Evolutionary conservation across 1,140 invertebrate species (phyloP).

Genomic region (Pseudomyrmex cubaensis): DNA sequence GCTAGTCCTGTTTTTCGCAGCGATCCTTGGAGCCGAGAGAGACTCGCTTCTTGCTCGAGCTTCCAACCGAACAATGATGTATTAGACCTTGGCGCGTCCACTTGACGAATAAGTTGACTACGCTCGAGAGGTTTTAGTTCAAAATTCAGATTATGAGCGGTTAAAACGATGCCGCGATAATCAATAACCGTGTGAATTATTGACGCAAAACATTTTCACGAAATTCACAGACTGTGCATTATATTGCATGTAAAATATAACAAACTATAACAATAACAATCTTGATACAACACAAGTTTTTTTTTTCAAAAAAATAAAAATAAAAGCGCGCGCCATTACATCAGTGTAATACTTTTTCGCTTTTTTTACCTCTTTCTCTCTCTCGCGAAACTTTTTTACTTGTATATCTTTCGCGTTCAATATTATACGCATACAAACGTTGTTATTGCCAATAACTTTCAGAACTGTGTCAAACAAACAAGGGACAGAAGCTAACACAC

Average conservation of each 20-base stretch:
- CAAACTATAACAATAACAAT: too few relatives aligned
- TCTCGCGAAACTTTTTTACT: too few relatives aligned
- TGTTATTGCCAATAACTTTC: not conserved
- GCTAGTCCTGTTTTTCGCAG: slow-evolving; percentile 38
- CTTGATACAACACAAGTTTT: too few relatives aligned
- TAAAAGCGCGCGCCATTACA: too few relatives aligned
- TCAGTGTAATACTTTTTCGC: too few relatives aligned
- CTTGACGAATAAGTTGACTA: slow-evolving; percentile 37
- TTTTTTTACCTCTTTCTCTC: too few relatives aligned
- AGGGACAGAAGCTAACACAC: not conserved
- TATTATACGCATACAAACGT: not conserved
- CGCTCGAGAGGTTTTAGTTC: slow-evolving; percentile 22
- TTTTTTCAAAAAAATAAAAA: too few relatives aligned
- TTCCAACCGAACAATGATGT: slow-evolving; percentile 28
- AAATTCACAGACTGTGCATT: too few relatives aligned
- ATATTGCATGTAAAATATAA: too few relatives aligned
- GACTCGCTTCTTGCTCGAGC: slow-evolving; percentile 4
- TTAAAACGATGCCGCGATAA: not conserved
- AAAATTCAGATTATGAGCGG: not conserved
- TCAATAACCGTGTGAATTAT: not conserved
- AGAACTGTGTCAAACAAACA: slow-evolving; percentile 5
- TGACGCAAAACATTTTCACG: too few relatives aligned
- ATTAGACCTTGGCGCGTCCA: slow-evolving; percentile 15
- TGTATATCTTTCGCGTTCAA: not conserved
- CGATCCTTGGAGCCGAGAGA: not conserved